These are phyloP conservation scores for Proales similis DNA, from an alignment of 1,140 invertebrate genomes.

Conservation along the genomic window DNA sequence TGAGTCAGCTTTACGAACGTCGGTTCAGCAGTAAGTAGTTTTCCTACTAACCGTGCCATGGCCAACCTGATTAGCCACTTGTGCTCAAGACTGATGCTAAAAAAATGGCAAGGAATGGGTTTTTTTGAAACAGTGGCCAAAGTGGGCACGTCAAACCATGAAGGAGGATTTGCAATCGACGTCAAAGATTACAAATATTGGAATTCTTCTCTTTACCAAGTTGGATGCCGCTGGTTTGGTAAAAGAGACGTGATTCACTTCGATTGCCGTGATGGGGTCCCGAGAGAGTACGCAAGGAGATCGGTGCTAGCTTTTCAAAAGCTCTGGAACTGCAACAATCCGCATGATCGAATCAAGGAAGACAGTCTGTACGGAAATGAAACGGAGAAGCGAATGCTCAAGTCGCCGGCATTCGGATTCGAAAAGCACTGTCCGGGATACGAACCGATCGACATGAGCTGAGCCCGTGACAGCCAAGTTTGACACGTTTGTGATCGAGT, in stretches of 20 bases:
- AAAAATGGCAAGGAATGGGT: slow-evolving; percentile 2
- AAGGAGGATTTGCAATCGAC: slow-evolving; percentile 20
- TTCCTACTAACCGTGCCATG: not conserved
- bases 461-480: no score
- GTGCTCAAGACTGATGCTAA: slow-evolving; percentile 9
- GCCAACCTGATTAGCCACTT: no score
- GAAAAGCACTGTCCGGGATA: not conserved
- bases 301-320: slow-evolving; percentile 32
- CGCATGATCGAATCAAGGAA: slow-evolving; percentile 7
- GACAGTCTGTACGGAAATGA: slow-evolving; percentile 22
- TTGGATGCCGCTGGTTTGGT: slow-evolving; percentile 25
- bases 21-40: slow-evolving; percentile 16
- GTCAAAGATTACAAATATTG: slow-evolving; percentile 17
- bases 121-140: slow-evolving; percentile 20
- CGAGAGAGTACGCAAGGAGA: not conserved
- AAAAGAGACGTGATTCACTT: not conserved
- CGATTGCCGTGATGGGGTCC: not conserved
- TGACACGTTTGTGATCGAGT: no score
- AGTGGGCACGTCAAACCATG: slow-evolving; percentile 11
- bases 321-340: slow-evolving; percentile 31
- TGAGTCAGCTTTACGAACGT: slow-evolving; percentile 15
- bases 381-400: slow-evolving; percentile 20
- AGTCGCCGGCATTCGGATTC: slow-evolving; percentile 15
- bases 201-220: slow-evolving; percentile 3
- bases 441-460: no score